A percentile compares a stretch with the other conserved stretches of the same genome.
phyloP scores from a whole-genome alignment of 2,797 vertebrate species.

The Acestrorhynchus altus region DNA sequence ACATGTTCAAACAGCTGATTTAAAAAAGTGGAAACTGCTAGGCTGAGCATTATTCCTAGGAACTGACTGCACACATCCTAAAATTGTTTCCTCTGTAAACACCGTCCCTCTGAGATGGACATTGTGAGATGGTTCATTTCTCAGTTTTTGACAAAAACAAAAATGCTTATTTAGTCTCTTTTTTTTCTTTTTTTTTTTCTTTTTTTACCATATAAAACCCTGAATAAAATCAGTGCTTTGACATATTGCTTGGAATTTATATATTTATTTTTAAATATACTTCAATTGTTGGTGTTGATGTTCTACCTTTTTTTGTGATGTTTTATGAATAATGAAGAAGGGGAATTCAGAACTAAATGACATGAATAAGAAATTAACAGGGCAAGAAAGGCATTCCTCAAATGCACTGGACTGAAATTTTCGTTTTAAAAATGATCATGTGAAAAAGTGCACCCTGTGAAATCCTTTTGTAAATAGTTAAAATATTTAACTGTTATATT shows the following conservation, averaged over 20 bases:
- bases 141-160: not conserved
- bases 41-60: not conserved
- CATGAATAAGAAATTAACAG: too few species aligned
- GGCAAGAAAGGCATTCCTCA: too few species aligned
- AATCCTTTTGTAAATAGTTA: too few species aligned
- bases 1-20: not conserved
- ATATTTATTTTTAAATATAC: not conserved
- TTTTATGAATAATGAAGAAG: too few species aligned
- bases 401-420: too few species aligned
- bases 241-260: slow-evolving; percentile 43
- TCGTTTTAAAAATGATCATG: too few species aligned
- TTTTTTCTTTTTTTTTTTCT: slow-evolving; percentile 4
- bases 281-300: too few species aligned
- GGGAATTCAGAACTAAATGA: too few species aligned
- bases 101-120: not conserved
- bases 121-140: not conserved
- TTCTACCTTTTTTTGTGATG: too few species aligned
- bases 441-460: too few species aligned
- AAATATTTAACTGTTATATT: too few species aligned
- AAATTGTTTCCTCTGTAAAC: not conserved
- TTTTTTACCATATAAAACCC: slow-evolving; percentile 10
- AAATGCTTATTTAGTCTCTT: not conserved
- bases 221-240: slow-evolving; percentile 22
- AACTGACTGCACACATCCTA: not conserved
- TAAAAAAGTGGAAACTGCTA: not conserved